Evolutionary conservation across 2,797 vertebrate species (phyloP).

Genomic region (Xerus rutilus): DNA sequence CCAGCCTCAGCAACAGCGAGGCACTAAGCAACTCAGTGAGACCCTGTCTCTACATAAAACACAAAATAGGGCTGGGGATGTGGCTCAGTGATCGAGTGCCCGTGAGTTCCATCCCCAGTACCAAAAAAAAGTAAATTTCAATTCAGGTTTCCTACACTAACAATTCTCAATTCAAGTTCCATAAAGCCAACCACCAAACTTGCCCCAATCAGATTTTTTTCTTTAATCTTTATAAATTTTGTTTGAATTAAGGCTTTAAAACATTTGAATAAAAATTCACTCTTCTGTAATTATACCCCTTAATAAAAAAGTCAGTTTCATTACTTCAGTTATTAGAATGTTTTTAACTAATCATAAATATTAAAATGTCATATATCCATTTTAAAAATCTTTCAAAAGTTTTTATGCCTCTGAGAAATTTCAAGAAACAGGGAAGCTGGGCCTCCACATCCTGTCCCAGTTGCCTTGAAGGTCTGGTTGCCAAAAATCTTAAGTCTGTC

Average conservation of each 20-base stretch:
- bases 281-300: constrained; percentile 34
- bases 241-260: constrained; percentile 58
- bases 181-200: not conserved
- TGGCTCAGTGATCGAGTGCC: too few species aligned
- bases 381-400: constrained; percentile 66
- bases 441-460: constrained; percentile 62
- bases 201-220: constrained; percentile 15
- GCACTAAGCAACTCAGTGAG: too few species aligned
- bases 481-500: constrained; percentile 62
- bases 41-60: too few species aligned
- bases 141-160: constrained; percentile 12
- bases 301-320: constrained; percentile 33
- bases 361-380: constrained; percentile 45
- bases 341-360: constrained; percentile 48
- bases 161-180: constrained; percentile 45
- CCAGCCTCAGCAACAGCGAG: too few species aligned
- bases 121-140: constrained; percentile 38
- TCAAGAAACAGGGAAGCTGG: constrained; percentile 5
- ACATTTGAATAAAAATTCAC: not conserved
- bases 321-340: constrained; percentile 55
- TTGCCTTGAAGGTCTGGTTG: constrained; percentile 50
- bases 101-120: too few species aligned
- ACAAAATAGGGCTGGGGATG: too few species aligned
- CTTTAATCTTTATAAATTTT: constrained; percentile 58
- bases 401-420: constrained; percentile 62